Percentiles rank a stretch among this genome's conserved stretches.
phyloP scores from a whole-genome alignment of 2,888 invertebrate genomes.

The Erebia palarica region DNA sequence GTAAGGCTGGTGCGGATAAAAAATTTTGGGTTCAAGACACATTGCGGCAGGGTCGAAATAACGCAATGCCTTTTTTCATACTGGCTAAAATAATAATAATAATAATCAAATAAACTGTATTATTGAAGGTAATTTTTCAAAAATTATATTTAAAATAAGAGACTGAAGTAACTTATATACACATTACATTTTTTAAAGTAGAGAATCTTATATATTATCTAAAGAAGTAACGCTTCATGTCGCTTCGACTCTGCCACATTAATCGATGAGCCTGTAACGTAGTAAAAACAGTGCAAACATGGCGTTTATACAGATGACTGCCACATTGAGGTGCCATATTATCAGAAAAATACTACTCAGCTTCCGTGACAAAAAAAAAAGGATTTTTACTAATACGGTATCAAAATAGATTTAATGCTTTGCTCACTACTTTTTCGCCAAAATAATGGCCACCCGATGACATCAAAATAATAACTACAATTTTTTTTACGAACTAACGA shows the following conservation, averaged over 20 bases:
- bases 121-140: too few species aligned
- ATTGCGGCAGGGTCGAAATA: neutral
- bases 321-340: neutral
- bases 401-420: slow-evolving; percentile 17
- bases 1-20: too few species aligned
- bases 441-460: neutral
- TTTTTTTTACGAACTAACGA: too few species aligned
- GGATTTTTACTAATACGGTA: neutral
- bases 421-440: slow-evolving; percentile 24
- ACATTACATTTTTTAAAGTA: too few species aligned
- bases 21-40: neutral
- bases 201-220: too few species aligned
- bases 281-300: neutral
- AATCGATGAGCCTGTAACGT: neutral
- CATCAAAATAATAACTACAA: too few species aligned
- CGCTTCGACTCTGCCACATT: too few species aligned
- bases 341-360: neutral
- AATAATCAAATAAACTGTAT: too few species aligned
- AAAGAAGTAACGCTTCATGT: too few species aligned
- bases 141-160: too few species aligned
- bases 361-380: neutral
- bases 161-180: too few species aligned
- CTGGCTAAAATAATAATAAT: too few species aligned
- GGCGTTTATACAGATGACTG: neutral
- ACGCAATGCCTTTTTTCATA: neutral